Base-by-base conservation (phyloP, 2,888 invertebrate species). In the Chaitophorus viminalis region DNA sequence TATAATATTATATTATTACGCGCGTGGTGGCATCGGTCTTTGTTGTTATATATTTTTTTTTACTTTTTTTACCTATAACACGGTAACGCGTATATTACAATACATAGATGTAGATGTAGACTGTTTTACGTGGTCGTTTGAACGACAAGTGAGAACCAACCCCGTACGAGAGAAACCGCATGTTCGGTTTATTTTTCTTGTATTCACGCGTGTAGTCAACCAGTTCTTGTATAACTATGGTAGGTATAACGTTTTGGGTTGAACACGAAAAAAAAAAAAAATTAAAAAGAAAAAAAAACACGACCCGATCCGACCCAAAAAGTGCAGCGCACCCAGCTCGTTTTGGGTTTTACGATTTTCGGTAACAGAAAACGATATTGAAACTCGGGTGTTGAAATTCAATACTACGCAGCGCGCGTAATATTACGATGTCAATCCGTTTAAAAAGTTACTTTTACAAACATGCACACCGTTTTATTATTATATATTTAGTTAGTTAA, bases 401-500 rank as follows among this genome's bases (percentile, higher is more conserved):
- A 75, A 36, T 65, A 31, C 4, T 25, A 4, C 31, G 1, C 70
- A 70, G n/a, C 2, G 68, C 2, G 68, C 70, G 11, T 36, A 25
- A 39, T 74, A 74, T 25, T 25, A 75, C 46, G 14, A 21, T 31
- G 31, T 31, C 52, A 9, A 77, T 77, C 31, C 31, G 8, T 77
- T 77, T 54, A 31, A 54, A 31, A 54, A 33, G 54, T 3, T 21
- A 18, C 29, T 25, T 46, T 75, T 29, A 77, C 2, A 46, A 46
- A 3, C 25, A 60, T 25, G 14, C 33, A 46, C 46, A 46, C 14
- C 46, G 17, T 74, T 82, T 29, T 82, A 52, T 68, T 31, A 39
- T 39, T 39, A 39, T 39, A n/a, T n/a, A n/a, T n/a, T n/a, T n/a
- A 25, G 31, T 84, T 84, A 39, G 39, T 76, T 84, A 65, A 75